phyloP scores from a whole-genome alignment of 2,113 vertebrate species.

The Carassius auratus region DNA sequence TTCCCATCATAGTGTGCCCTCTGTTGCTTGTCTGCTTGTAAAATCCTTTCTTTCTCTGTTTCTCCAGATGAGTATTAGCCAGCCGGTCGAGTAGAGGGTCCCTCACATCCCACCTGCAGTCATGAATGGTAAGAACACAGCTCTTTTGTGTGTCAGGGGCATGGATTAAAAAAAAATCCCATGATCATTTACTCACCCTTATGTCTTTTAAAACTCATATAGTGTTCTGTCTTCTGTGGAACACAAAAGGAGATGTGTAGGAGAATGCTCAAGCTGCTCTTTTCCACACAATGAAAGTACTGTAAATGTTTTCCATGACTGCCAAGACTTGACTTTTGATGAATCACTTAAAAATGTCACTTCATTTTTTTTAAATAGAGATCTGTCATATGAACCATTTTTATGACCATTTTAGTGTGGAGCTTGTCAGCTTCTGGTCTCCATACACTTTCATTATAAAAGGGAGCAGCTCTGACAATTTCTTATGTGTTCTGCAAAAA shows the following conservation, averaged over 20 bases:
- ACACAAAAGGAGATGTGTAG: conserved; percentile 2
- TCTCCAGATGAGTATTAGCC: conserved; percentile 74
- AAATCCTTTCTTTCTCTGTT: conserved; percentile 33
- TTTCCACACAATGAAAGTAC: background rate
- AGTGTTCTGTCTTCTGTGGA: background rate
- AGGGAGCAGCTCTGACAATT: background rate
- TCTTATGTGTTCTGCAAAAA: background rate
- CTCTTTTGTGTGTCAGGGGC: conserved; percentile 19
- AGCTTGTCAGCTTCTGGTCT: background rate
- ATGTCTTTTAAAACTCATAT: background rate
- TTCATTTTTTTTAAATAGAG: background rate
- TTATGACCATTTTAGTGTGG: background rate
- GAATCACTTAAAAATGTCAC: background rate
- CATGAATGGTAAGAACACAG: conserved; percentile 76
- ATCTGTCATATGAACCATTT: background rate
- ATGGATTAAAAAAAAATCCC: background rate
- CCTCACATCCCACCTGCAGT: conserved; percentile 69
- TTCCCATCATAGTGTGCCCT: conserved; percentile 10
- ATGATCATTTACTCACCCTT: background rate
- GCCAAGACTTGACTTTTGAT: background rate
- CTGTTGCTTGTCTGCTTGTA: conserved; percentile 22
- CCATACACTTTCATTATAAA: background rate
- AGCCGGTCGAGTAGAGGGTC: conserved; percentile 68
- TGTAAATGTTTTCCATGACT: background rate
- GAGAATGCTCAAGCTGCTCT: background rate